These are phyloP conservation scores for Podabrus alpinus DNA, from an alignment of 2,888 invertebrate species.

Conservation along the genomic window DNA sequence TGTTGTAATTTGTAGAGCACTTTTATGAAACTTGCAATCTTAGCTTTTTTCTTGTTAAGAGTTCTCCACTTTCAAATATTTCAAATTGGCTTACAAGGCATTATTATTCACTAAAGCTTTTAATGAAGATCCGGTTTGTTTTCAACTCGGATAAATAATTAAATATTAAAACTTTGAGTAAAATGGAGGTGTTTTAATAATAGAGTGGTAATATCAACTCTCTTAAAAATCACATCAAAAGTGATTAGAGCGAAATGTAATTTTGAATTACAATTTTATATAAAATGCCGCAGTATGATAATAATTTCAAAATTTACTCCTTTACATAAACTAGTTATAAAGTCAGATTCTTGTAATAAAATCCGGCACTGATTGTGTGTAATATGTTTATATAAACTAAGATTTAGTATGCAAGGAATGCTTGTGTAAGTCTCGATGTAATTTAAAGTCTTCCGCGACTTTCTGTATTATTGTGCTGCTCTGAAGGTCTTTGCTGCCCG, in stretches of 20 bases:
- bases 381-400: conserved; percentile 53
- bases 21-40: conserved; percentile 13
- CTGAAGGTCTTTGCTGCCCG: conserved; percentile 44
- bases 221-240: background rate
- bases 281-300: conserved; percentile 35
- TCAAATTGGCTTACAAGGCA: conserved; percentile 5
- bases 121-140: conserved; percentile 4
- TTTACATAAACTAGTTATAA: conserved; percentile 47
- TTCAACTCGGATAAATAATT: conserved; percentile 6
- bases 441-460: conserved; percentile 51
- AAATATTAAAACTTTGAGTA: background rate
- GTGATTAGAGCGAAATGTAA: background rate
- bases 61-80: conserved; percentile 7
- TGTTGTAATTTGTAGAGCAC: conserved; percentile 29
- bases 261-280: background rate
- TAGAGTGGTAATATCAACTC: background rate
- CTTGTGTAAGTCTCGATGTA: conserved; percentile 49
- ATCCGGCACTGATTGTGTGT: conserved; percentile 49
- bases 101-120: background rate
- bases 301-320: conserved; percentile 38
- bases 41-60: conserved; percentile 15
- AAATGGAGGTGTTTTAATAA: background rate
- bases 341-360: conserved; percentile 48
- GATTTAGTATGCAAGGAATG: conserved; percentile 50
- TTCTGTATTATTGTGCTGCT: conserved; percentile 39